Evolutionary conservation across 1,140 invertebrate species (phyloP), one percentile per base, ranked within the genome.

Genomic region (Ostrea denselamellosa): DNA sequence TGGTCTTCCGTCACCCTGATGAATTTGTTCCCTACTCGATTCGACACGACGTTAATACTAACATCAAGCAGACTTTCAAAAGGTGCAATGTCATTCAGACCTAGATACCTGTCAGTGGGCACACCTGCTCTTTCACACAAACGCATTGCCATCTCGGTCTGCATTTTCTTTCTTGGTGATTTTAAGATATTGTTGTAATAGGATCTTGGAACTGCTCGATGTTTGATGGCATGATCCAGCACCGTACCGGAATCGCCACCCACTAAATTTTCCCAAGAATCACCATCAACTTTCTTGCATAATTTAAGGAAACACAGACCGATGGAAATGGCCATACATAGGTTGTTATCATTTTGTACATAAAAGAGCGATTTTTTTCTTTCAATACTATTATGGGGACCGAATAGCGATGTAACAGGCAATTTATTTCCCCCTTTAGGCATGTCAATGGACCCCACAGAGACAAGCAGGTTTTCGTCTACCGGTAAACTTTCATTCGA

Each of bases 21-120:
- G 53, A 88, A 88, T 17, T 85, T 65, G 58, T 88, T 88, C n/a
- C 87, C 87, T 51, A 86, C 53, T 83, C 51, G 86, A 9, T 85
- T 58, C 0, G 85, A 83, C 17, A 88, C 77, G 51, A 86, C 87
- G 19, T 77, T 28, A 28, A 88, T 62, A 44, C 68, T 52, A 2
- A 86, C 87, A 68, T 88, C 52, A 8, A 88, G 77, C 22, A 86
- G 56, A 7, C 12, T 28, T 65, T 88, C 85, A 54, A 86, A 86
- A 62, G 84, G 19, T 22, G 19, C n/a, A 14, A 88, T 88, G 44
- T 88, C 85, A 28, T 87, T 87, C n/a, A 87, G n/a, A 22, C 34
- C 81, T 12, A 87, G n/a, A 54, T 56, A 77, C 28, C 86, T 56
- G 25, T 83, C 34, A 25, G 56, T 83, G 9, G 86, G 81, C 5